Evolutionary conservation across 2,797 vertebrate genomes (phyloP), one percentile per base, ranked within the genome.

Genomic region (Mormyrus hasselquistii): DNA sequence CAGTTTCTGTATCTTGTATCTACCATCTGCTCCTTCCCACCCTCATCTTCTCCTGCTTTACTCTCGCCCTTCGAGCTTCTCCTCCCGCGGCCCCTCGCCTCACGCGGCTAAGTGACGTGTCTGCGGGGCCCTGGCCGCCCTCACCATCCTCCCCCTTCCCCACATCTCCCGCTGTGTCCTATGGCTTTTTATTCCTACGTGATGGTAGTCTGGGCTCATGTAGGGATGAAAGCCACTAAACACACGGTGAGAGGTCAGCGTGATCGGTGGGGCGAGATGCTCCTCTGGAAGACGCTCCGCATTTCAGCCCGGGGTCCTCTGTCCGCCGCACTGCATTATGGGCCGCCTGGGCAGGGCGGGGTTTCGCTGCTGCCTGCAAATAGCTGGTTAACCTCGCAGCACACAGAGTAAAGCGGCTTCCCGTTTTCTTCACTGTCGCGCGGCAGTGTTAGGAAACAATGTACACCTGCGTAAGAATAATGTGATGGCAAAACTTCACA

Each of bases 101-200:
- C 50, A 10, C 69, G 16, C 86, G 55, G 89, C 86, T 82, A 50
- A 59, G 69, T 34, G 65, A 41, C 19, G 2, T 49, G 49, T 10
- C 22, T 38, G 50, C 69, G 44, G 59, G 55, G 16, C 22, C 16
- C 8, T 10, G 34, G 55, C 83, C 50, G 1, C 89, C 83, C 86
- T 53, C 89, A 14, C 79, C 44, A 47, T 65, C 73, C 14, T 88
- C 86, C 92, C 88, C 92, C 92, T 93, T 92, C 90, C 44, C 89
- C 90, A 44, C 90, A 49, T 93, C 87, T 96, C 97, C 97, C 97
- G 95, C 95, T 96, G 97, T 98, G 98, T 97, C 96, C 97, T 99
- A 99, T 99, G 99, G 99, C 99, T 99, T 99, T 99, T 99, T 99
- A 99, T 99, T 99, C 99, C 99, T 99, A 99, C 99, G 98, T 99